A percentile compares a stretch with the other conserved stretches of the same genome.
phyloP scores from a whole-genome alignment of 2,113 vertebrate species.

The Centropus bengalensis region DNA sequence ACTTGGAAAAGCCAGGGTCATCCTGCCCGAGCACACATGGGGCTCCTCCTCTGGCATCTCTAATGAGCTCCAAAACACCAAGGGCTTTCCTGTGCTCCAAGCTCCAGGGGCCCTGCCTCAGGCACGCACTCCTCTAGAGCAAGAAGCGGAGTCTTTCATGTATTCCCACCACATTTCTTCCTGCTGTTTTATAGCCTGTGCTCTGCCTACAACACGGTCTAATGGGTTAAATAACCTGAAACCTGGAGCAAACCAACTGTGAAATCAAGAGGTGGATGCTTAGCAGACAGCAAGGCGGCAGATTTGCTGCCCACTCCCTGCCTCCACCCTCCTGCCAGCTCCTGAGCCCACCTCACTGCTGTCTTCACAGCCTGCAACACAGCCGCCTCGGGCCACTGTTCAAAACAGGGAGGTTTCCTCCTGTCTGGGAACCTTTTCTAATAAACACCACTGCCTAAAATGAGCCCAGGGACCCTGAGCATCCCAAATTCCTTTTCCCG shows the following conservation, averaged over 20 bases:
- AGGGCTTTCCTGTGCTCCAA: background rate
- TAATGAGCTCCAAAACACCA: background rate
- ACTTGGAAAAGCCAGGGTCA: background rate
- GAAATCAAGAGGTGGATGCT: background rate
- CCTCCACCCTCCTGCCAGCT: background rate
- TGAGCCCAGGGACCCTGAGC: background rate
- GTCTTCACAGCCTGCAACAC: background rate
- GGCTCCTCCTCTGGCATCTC: background rate
- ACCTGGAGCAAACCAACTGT: background rate
- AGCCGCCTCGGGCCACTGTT: background rate
- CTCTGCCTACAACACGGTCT: background rate
- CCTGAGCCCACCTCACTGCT: fast-evolving
- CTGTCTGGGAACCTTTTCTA: background rate
- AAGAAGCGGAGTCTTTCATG: background rate
- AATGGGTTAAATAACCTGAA: background rate
- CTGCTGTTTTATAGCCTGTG: background rate
- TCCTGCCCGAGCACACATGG: background rate
- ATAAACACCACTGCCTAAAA: background rate
- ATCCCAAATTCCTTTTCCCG: background rate
- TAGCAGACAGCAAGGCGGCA: background rate
- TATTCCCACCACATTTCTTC: background rate
- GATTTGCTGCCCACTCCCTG: background rate
- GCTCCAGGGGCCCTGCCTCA: background rate
- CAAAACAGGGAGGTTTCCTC: background rate
- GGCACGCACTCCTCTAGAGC: background rate